Evolutionary conservation across 1,140 invertebrate genomes (phyloP), one percentile per base, ranked within the genome.

Genomic region (Belonocnema kinseyi): DNA sequence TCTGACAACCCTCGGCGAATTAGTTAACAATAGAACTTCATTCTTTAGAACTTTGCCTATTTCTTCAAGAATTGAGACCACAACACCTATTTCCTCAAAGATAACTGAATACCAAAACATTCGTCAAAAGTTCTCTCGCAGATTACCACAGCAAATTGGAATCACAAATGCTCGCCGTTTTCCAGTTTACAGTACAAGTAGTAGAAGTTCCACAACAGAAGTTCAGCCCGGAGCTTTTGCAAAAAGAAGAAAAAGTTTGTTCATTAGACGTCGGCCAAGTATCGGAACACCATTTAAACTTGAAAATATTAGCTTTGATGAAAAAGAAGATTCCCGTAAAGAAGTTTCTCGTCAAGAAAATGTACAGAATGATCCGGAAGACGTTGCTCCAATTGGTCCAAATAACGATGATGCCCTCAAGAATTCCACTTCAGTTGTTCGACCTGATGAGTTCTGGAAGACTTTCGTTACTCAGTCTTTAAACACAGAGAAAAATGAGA

Each of bases 221-320:
- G 26, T 33, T 13, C 13, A 66, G 10, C 61, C 26, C 0, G 26
- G n/a, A 14, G 33, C 61, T 14, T 33, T 66, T 66, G 61, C 61
- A 40, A 74, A 76, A 53, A 87, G 87, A 21, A 85, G 87, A 26
- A 91, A 87, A 66, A 79, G 83, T 40, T 54, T 90, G 0, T 89
- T 90, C 52, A 77, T 84, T 46, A 82, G 86, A 51, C 86, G 85
- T 74, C 81, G 85, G 52, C 82, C 85, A 1, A 66, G 81, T 51
- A 56, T 82, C 3, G 26, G 79, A 54, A 75, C 82, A 1, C 82
- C 77, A 16, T 14, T 72, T 1, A 33, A 80, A 73, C 26, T 19
- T 8, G 33, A 75, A 17, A 17, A 75, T 16, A 46, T 46, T 66
- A 46, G 6, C 7, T 46, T 11, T 14, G 52, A 72, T 6, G 58